phyloP scores from a whole-genome alignment of 1,140 invertebrate genomes.

The Papilio machaon region DNA sequence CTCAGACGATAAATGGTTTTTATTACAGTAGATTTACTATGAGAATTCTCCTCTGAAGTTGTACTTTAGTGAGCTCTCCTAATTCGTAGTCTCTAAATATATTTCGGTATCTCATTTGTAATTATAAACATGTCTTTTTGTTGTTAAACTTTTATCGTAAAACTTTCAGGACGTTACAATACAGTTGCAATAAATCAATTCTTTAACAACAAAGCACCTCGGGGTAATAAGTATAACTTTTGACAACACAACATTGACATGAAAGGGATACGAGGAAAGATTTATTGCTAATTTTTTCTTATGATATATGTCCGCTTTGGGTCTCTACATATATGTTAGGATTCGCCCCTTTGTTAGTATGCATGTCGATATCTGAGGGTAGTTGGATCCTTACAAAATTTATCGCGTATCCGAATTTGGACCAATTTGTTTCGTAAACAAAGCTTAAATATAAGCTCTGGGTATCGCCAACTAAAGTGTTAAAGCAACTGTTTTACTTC shows the following conservation, averaged over 20 bases:
- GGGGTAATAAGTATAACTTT: slow-evolving; percentile 26
- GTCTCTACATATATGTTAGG: not conserved
- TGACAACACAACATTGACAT: slow-evolving; percentile 31
- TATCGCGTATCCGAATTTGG: slow-evolving; percentile 2
- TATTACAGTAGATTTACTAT: too few relatives aligned
- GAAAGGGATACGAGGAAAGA: slow-evolving; percentile 20
- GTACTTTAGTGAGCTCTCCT: not conserved
- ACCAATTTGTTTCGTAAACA: slow-evolving; percentile 2
- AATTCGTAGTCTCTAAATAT: not conserved
- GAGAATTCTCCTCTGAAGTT: too few relatives aligned
- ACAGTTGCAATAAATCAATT: slow-evolving; percentile 29
- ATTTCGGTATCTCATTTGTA: not conserved
- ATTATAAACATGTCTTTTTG: not conserved
- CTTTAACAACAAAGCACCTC: slow-evolving; percentile 2
- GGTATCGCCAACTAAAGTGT: not conserved
- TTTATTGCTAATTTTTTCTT: slow-evolving; percentile 31
- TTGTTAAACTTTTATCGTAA: not conserved
- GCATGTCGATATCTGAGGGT: not conserved
- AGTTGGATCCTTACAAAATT: slow-evolving; percentile 11
- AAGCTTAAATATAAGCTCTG: not conserved
- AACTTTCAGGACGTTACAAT: slow-evolving; percentile 13
- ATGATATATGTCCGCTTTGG: slow-evolving; percentile 19
- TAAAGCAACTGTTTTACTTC: not conserved
- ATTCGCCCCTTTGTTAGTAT: slow-evolving; percentile 10
- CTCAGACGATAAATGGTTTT: too few relatives aligned